Conservation (phyloP, 2,797 vertebrate species). For the Menidia menidia region DNA sequence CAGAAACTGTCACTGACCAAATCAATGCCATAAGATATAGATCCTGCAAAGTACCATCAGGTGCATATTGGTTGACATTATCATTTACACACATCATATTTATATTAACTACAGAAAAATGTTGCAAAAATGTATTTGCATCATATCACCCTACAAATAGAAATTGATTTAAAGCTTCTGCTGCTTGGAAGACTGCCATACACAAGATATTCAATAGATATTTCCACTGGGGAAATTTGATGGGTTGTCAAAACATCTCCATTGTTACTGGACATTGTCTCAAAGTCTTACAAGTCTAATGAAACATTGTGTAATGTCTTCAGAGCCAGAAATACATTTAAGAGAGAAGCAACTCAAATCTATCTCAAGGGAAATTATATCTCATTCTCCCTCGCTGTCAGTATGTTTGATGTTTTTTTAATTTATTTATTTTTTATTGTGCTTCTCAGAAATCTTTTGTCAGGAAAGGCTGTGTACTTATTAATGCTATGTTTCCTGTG, state of each 20-base stretch:
- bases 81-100: too few species aligned
- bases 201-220: constrained; percentile 63
- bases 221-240: constrained; percentile 62
- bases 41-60: too few species aligned
- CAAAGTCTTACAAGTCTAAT: constrained; percentile 51
- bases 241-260: constrained; percentile 68
- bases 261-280: constrained; percentile 56
- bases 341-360: constrained; percentile 13
- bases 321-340: constrained; percentile 42
- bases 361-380: constrained; percentile 28
- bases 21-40: too few species aligned
- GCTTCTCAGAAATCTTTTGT: constrained; percentile 29
- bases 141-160: not conserved
- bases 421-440: constrained; percentile 13
- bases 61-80: too few species aligned
- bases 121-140: not conserved
- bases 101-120: too few species aligned
- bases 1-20: too few species aligned
- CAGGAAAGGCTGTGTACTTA: constrained; percentile 25
- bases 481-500: constrained; percentile 27
- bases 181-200: constrained; percentile 46
- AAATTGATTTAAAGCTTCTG: constrained; percentile 38
- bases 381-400: constrained; percentile 34
- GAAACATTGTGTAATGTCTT: constrained; percentile 24
- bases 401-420: constrained; percentile 38